phyloP scores from a whole-genome alignment of 2,797 vertebrate species.

The Schizothorax lantsangensis region DNA sequence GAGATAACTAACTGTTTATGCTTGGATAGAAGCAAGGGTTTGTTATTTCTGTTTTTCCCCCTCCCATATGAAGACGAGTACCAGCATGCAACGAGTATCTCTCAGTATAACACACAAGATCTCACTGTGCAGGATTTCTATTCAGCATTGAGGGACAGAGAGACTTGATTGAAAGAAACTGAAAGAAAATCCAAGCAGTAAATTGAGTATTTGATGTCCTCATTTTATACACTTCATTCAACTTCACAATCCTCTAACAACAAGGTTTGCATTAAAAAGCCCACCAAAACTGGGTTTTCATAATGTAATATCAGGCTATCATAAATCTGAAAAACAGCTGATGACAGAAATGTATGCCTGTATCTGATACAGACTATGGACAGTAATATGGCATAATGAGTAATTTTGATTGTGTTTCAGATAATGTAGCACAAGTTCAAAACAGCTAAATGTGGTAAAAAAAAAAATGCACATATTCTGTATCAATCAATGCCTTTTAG shows the following conservation, averaged over 20 bases:
- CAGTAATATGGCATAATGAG: too few species aligned
- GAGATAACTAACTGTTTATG: background rate
- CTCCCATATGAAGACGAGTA: background rate
- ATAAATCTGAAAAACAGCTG: background rate
- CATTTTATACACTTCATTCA: background rate
- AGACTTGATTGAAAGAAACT: background rate
- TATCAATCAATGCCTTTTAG: background rate
- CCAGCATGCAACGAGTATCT: background rate
- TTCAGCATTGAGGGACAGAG: background rate
- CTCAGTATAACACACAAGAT: background rate
- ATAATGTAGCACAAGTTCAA: background rate
- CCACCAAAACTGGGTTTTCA: background rate
- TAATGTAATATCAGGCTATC: background rate
- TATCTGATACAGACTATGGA: background rate
- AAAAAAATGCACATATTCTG: background rate
- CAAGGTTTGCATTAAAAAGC: background rate
- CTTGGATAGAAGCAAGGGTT: background rate
- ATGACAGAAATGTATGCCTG: background rate
- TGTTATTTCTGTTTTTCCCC: background rate
- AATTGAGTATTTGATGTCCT: background rate
- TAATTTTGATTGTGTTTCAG: background rate
- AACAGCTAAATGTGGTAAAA: background rate
- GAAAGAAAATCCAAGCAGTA: background rate
- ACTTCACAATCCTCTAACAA: background rate
- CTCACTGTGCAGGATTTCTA: conserved; percentile 15